Evolutionary conservation across 1,140 invertebrate species (phyloP), one percentile per base, ranked within the genome.

Genomic region (Chlorops oryzae): DNA sequence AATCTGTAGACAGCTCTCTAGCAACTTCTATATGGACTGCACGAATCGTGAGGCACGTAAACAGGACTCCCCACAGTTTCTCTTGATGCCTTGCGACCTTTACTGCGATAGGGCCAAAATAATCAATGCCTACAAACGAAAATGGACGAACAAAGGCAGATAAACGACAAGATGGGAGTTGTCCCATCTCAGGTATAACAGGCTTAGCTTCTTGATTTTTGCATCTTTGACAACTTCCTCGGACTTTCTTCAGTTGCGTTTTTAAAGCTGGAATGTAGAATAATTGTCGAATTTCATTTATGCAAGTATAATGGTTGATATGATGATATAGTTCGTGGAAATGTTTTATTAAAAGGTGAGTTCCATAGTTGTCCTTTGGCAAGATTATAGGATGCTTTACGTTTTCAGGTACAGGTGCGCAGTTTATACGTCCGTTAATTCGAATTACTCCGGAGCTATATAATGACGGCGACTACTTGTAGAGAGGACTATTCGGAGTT

Each of bases 1-100:
- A n/a, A n/a, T n/a, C n/a, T n/a, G n/a, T n/a, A n/a, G n/a, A n/a
- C n/a, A n/a, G n/a, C 7, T n/a, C n/a, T 22, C 35, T 5, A 5
- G 47, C 50, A 15, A 57, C n/a, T 23, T 59, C 55, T 5, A 59
- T 3, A 42, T 59, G 55, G 2, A 59, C 34, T 1, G n/a, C n/a
- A n/a, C n/a, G n/a, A n/a, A n/a, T n/a, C n/a, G n/a, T n/a, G n/a
- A n/a, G n/a, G n/a, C n/a, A 59, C 0, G 55, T 57, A 17, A 57
- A 57, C 15, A 59, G 21, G 2, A 20, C 59, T 0, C 48, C 49
- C 50, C 52, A 62, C 0, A 54, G 10, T 32, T 61, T 58, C 34
- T 57, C 54, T 20, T 12, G 7, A 1, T 51, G 28, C 6, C 55
- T 21, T 0, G 41, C 50, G 15, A 57, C 44, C 6, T 41, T 57